phyloP scores from a whole-genome alignment of 2,888 invertebrate species.

The Metopia argyrocephala region DNA sequence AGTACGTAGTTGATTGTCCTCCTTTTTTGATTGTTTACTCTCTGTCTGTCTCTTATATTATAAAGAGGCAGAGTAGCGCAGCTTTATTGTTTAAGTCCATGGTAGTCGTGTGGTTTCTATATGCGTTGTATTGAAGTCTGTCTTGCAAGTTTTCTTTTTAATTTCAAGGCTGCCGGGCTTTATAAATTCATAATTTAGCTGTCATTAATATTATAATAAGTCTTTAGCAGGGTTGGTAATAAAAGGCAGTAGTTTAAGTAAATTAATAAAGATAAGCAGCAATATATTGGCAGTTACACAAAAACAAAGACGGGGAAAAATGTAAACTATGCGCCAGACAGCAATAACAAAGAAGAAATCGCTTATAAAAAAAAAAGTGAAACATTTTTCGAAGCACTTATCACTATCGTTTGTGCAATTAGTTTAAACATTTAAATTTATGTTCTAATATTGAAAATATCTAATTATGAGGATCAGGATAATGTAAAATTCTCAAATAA shows the following conservation, averaged over 20 bases:
- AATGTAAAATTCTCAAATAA: no score
- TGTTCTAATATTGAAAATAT: no score
- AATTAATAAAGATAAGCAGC: slow-evolving; percentile 5
- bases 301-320: neutral
- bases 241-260: slow-evolving; percentile 15
- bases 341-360: no score
- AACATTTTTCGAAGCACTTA: no score
- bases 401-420: no score
- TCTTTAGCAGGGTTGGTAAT: slow-evolving; percentile 19
- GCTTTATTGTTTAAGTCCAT: neutral
- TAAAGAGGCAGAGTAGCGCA: no score
- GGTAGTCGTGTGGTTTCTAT: neutral
- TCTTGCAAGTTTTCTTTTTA: no score
- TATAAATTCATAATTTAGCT: slow-evolving; percentile 56
- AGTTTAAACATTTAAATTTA: no score
- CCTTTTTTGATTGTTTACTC: neutral
- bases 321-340: neutral
- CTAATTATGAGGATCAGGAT: no score
- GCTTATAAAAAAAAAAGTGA: no score
- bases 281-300: neutral
- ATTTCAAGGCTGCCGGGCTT: neutral
- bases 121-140: neutral
- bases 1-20: neutral
- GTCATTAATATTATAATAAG: slow-evolving; percentile 60
- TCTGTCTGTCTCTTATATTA: neutral